Percentiles rank a stretch among this genome's conserved stretches.
These are phyloP conservation scores for Blastobasis lacticolella DNA, from an alignment of 2,888 invertebrate species.

Conservation along the genomic window DNA sequence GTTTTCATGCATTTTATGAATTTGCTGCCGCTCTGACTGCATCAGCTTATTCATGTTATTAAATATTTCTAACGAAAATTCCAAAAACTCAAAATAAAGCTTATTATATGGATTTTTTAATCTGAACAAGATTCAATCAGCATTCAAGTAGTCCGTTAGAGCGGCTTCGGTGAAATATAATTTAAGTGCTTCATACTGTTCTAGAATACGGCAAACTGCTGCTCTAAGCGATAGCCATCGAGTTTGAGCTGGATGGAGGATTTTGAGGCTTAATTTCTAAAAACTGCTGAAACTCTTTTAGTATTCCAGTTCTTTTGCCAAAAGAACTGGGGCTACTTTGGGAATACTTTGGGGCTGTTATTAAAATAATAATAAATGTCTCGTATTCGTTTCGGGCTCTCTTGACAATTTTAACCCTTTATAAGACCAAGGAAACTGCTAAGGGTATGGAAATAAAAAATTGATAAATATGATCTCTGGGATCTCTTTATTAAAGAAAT, in stretches of 20 bases:
- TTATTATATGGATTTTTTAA: constrained; percentile 13
- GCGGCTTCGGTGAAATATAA: constrained; percentile 20
- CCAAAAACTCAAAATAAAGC: constrained; percentile 13
- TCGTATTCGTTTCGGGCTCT: too few relatives aligned
- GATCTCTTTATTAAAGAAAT: constrained; percentile 15
- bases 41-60: constrained; percentile 17
- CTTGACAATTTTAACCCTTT: not conserved
- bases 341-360: too few relatives aligned
- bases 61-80: constrained; percentile 14
- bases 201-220: constrained; percentile 19
- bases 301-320: too few relatives aligned
- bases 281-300: constrained; percentile 4
- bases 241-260: constrained; percentile 16
- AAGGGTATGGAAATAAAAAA: constrained; percentile 9
- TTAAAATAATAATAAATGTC: too few relatives aligned
- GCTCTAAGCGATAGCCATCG: constrained; percentile 20
- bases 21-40: constrained; percentile 17
- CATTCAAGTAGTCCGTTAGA: constrained; percentile 15
- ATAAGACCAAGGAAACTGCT: constrained; percentile 4
- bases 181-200: constrained; percentile 19
- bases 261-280: too few relatives aligned
- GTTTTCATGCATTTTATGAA: constrained; percentile 15
- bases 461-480: not conserved
- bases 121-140: constrained; percentile 13
- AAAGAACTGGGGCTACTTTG: too few relatives aligned